phyloP scores from a whole-genome alignment of 2,888 invertebrate species.

The Meloe dianella region DNA sequence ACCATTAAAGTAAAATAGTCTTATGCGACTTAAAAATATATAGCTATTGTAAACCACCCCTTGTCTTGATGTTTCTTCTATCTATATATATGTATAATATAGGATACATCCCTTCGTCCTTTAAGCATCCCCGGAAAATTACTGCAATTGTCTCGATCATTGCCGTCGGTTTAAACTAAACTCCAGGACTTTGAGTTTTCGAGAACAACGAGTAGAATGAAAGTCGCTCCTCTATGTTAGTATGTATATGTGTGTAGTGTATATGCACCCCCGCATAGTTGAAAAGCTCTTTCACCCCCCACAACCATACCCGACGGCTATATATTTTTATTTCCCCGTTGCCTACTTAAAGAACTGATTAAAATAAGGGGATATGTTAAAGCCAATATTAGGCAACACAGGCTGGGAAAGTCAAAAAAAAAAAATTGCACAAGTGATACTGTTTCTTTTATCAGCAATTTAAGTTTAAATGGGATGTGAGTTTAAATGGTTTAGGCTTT shows the following conservation, averaged over 20 bases:
- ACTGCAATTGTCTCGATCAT: constrained; percentile 60
- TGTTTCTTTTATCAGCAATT: constrained; percentile 31
- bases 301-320: constrained; percentile 49
- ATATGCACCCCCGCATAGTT: constrained; percentile 3
- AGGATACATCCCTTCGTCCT: constrained; percentile 36
- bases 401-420: constrained; percentile 20
- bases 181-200: constrained; percentile 35
- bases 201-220: constrained; percentile 24
- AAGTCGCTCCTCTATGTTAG: neutral
- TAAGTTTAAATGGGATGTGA: constrained; percentile 26
- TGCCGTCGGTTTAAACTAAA: constrained; percentile 54
- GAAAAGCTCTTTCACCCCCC: constrained; percentile 22
- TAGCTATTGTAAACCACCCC: constrained; percentile 49
- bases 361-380: constrained; percentile 58
- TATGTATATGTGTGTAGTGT: neutral
- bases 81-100: constrained; percentile 21
- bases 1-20: constrained; percentile 54
- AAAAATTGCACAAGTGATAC: constrained; percentile 17
- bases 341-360: constrained; percentile 61
- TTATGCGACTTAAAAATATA: constrained; percentile 55
- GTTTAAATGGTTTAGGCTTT: constrained; percentile 14
- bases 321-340: constrained; percentile 61
- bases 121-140: constrained; percentile 55
- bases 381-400: constrained; percentile 54
- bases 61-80: constrained; percentile 33